Percentiles rank a stretch among this genome's conserved stretches.
Conservation (phyloP, 2,888 invertebrate species). For the Penaeus monodon region DNA sequence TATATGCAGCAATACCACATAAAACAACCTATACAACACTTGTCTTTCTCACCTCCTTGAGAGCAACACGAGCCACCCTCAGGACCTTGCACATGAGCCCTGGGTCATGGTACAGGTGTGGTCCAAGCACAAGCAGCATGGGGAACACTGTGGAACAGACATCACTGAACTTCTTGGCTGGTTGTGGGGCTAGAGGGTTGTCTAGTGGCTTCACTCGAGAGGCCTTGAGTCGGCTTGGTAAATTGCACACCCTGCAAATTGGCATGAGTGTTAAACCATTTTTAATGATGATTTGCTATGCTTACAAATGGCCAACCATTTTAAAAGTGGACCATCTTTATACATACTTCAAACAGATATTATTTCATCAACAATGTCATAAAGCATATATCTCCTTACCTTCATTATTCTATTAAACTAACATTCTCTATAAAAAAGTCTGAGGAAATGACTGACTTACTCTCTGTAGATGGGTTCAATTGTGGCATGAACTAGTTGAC, state of each 20-base stretch:
- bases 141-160: conserved; percentile 84
- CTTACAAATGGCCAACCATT: too few species aligned
- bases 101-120: conserved; percentile 88
- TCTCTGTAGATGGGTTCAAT: conserved; percentile 88
- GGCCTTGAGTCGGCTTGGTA: conserved; percentile 80
- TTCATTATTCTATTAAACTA: neutral
- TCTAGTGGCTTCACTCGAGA: conserved; percentile 72
- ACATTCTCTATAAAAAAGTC: neutral
- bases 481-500: conserved; percentile 83
- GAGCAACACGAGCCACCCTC: conserved; percentile 73
- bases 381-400: too few species aligned
- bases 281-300: too few species aligned
- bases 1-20: too few species aligned
- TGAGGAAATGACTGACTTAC: conserved; percentile 72
- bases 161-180: conserved; percentile 80
- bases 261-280: too few species aligned
- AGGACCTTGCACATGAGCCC: conserved; percentile 89
- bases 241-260: conserved; percentile 73
- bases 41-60: conserved; percentile 69
- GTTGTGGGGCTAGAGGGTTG: conserved; percentile 75
- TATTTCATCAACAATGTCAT: too few species aligned
- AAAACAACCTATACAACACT: neutral
- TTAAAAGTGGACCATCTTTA: too few species aligned
- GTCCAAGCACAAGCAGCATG: conserved; percentile 87
- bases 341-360: too few species aligned